Base-by-base conservation (phyloP, 2,888 invertebrate genomes). In the Amaurobius ferox region DNA sequence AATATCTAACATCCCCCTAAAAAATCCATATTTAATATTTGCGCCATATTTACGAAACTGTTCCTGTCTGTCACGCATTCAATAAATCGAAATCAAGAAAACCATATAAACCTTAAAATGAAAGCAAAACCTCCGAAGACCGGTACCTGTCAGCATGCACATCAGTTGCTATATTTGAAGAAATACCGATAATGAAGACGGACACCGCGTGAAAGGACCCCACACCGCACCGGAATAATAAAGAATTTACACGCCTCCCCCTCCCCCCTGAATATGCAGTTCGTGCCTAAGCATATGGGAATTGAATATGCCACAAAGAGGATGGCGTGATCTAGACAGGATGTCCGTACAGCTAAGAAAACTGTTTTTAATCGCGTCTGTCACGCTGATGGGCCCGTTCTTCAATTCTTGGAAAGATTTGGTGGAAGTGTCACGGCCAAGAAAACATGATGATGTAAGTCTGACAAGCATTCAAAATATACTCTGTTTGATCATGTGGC, bases 251-350 rank as follows among this genome's bases (percentile, higher is more conserved):
- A 72, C 61, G 79, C 67, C 74, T 68, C 40, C 74, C 19, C 19
- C 40, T 26, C 48, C 44, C 26, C 26, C 62, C 44, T 35, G 55
- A 61, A 40, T 64, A 79, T 44, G 61, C 28, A 35, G 30, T 61
- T 44, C 78, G 68, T 72, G 72, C 44, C 40, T 7, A n/a, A 55
- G 72, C 79, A 74, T 80, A 28, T 80, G 74, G 80, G 55, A 68
- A 80, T 67, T 67, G 73, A 68, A 79, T 72, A 71, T 66, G 72
- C 30, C 39, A 19, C 48, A 39, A 7, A 5, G 16, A 32, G 26
- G 29, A 26, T 74, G 35, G 74, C 80, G 68, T 80, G 80, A 74
- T 62, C 61, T 32, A 39, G 80, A 80, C 80, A 80, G 80, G 80
- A 80, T 80, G 73, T 80, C 80, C 80, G 68, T 61, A 80, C 55